Conservation (phyloP, 1,140 invertebrate genomes). For the Zaprionus nigranus region DNA sequence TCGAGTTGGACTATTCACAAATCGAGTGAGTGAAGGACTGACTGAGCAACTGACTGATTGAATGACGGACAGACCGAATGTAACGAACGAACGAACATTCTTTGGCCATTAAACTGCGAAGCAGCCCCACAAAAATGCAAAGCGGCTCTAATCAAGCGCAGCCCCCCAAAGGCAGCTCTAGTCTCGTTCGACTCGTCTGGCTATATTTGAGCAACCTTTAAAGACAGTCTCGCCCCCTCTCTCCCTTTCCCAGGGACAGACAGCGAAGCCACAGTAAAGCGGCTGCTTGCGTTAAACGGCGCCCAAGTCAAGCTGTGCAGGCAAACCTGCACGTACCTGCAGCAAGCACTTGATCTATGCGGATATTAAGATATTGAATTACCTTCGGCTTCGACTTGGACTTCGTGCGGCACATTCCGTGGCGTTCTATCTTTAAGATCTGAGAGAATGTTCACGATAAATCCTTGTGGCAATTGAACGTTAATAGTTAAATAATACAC, state of each 20-base stretch:
- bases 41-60: conserved; percentile 37
- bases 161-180: conserved; percentile 2
- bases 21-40: conserved; percentile 34
- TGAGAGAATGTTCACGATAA: conserved; percentile 69
- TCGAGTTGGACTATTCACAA: conserved; percentile 47
- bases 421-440: conserved; percentile 45
- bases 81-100: conserved; percentile 20
- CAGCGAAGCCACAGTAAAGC: conserved; percentile 64
- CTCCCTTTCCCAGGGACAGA: background rate
- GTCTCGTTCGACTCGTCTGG: background rate
- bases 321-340: conserved; percentile 81
- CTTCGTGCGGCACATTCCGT: conserved; percentile 23
- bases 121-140: conserved; percentile 53
- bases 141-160: conserved; percentile 50
- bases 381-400: conserved; percentile 61
- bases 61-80: conserved; percentile 21
- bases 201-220: background rate
- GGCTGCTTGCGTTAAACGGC: conserved; percentile 66
- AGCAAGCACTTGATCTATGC: conserved; percentile 82
- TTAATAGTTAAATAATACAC: conserved; percentile 82
- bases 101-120: conserved; percentile 41
- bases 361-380: conserved; percentile 83
- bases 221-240: background rate
- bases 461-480: conserved; percentile 77
- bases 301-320: conserved; percentile 74